Evolutionary conservation across 1,140 invertebrate genomes (phyloP), one percentile per base, ranked within the genome.

Genomic region (Trichonephila clavipes): DNA sequence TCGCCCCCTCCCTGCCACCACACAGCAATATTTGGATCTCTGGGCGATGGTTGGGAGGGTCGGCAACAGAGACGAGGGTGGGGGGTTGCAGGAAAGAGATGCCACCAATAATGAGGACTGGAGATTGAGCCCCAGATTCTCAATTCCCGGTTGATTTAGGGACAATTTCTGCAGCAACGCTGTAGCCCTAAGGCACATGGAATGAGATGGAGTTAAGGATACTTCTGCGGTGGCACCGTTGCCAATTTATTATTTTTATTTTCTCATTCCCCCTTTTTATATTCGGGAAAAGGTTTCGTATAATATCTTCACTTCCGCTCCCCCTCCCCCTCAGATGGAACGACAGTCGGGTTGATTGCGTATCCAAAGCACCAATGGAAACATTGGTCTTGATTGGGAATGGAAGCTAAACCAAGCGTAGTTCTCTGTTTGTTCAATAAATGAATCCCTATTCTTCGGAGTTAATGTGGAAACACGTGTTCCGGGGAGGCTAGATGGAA

Each of bases 61-160:
- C 28, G 87, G 34, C 6, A 19, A 64, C 64, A 72, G 69, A 88
- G 64, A 62, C 51, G 51, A 10, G 87, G 64, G 40, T 62, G 85
- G 62, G 59, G 51, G 64, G 21, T 34, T 64, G 34, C 6, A 19
- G 87, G 87, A 72, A 88, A 88, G 64, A 81, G 88, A 77, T 81
- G 88, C 72, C 69, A 59, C 88, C 88, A 90, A 90, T 91, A 91
- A 91, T 91, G 90, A 91, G 59, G 58, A 44, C 90, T 62, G 90
- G n/a, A 91, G 90, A 91, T 83, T 82, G 90, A 85, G 90, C 40
- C 61, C 90, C 51, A 62, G 90, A 82, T 91, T 91, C 81, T 82
- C 90, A 91, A 91, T 91, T 91, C 90, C 90, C 90, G 61, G 81
- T 40, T 91, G 90, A 91, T 91, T 83, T 91, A 77, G 90, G 90